Evolutionary conservation across 1,140 invertebrate species (phyloP).

Genomic region (Daktulosphaira vitifoliae): DNA sequence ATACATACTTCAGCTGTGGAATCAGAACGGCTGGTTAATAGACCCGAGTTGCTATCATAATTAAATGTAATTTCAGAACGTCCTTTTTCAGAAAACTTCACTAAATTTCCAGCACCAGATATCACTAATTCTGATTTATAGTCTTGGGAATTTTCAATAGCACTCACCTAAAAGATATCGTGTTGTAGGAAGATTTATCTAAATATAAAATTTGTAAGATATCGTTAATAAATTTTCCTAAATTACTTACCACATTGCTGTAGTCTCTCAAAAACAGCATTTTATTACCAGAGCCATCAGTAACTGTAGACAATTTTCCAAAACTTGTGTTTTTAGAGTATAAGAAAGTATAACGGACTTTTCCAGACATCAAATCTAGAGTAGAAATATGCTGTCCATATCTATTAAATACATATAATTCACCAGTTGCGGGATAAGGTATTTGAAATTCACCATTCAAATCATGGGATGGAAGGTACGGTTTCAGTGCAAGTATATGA

Average conservation of each 20-base stretch:
- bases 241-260: constrained; percentile 59
- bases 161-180: constrained; percentile 52
- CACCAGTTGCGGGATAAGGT: constrained; percentile 78
- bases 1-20: constrained; percentile 47
- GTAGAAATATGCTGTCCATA: constrained; percentile 92
- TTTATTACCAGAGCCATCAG: constrained; percentile 86
- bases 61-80: constrained; percentile 71
- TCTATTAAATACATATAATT: constrained; percentile 88
- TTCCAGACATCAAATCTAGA: constrained; percentile 83
- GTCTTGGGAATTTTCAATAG: constrained; percentile 88
- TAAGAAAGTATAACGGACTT: constrained; percentile 85
- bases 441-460: constrained; percentile 88
- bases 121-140: constrained; percentile 84
- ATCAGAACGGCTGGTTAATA: constrained; percentile 64
- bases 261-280: constrained; percentile 85
- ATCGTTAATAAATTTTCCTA: too few species aligned
- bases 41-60: constrained; percentile 71
- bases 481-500: constrained; percentile 79
- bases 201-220: too few species aligned
- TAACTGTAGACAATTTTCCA: constrained; percentile 84
- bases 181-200: too few species aligned
- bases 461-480: constrained; percentile 79
- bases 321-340: constrained; percentile 96
- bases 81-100: constrained; percentile 70
- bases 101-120: constrained; percentile 74